Evolutionary conservation across 1,140 invertebrate species (phyloP).

Genomic region (Anagrus nilaparvatae): DNA sequence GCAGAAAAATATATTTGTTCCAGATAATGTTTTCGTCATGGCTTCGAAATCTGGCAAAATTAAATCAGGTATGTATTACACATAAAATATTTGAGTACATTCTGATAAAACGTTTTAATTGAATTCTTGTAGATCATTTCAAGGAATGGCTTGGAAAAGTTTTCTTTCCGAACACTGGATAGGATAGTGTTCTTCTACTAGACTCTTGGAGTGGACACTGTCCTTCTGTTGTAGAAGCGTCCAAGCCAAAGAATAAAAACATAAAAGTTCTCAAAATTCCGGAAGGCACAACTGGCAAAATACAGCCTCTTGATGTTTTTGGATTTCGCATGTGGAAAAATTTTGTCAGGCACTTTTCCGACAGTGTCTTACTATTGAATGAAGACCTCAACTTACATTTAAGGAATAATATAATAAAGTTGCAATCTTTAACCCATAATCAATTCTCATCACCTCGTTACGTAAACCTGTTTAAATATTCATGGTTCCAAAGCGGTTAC

Average conservation of each 20-base stretch:
- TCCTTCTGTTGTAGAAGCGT: not conserved
- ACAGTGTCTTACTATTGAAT: slow-evolving; percentile 8
- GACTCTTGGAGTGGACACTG: not conserved
- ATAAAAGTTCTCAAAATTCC: slow-evolving; percentile 5
- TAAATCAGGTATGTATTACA: no score
- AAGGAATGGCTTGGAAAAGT: no score
- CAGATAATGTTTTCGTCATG: no score
- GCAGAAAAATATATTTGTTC: no score
- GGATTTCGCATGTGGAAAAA: slow-evolving; percentile 15
- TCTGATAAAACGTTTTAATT: no score
- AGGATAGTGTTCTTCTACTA: no score
- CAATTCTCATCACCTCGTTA: slow-evolving; percentile 14
- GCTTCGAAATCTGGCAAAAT: no score
- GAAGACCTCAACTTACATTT: no score
- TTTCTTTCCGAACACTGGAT: no score
- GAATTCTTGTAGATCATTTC: no score
- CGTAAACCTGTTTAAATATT: slow-evolving; percentile 9
- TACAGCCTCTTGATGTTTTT: slow-evolving; percentile 13
- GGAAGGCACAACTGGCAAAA: slow-evolving; percentile 8
- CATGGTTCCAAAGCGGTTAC: slow-evolving; percentile 12
- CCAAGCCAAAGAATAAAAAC: not conserved
- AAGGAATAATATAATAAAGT: slow-evolving; percentile 17
- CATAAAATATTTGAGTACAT: no score
- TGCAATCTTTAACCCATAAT: slow-evolving; percentile 16
- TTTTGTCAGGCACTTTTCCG: slow-evolving; percentile 12